Evolutionary conservation across 2,113 vertebrate species (phyloP).

Genomic region (Semicossyphus pulcher): DNA sequence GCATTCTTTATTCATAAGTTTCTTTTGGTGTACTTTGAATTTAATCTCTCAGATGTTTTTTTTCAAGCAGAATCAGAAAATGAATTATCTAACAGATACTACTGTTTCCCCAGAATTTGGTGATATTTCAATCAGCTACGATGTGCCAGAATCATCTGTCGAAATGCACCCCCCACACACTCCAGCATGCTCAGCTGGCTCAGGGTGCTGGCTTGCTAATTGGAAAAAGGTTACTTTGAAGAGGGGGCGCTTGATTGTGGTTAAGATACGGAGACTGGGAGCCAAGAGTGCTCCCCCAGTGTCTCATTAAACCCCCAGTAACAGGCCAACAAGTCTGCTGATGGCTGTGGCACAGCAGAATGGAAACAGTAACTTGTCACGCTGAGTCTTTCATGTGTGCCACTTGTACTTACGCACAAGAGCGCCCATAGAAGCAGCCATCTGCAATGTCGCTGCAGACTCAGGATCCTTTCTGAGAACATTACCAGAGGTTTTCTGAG

Average conservation of each 20-base stretch:
- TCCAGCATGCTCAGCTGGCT: slow-evolving; percentile 38
- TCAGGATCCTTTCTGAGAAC: slow-evolving; percentile 53
- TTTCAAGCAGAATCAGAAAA: not conserved
- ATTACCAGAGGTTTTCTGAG: slow-evolving; percentile 55
- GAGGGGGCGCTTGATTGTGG: slow-evolving; percentile 54
- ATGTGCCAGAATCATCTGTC: slow-evolving; percentile 36
- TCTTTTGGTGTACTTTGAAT: slow-evolving; percentile 17
- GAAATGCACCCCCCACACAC: slow-evolving; percentile 1
- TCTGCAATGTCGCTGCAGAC: slow-evolving; percentile 50
- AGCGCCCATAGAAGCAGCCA: slow-evolving; percentile 48
- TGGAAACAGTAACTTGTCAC: slow-evolving; percentile 58
- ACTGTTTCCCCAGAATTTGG: not conserved
- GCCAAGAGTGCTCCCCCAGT: slow-evolving; percentile 55
- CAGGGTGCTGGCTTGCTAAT: slow-evolving; percentile 48
- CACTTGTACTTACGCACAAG: slow-evolving; percentile 43
- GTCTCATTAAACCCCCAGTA: slow-evolving; percentile 73
- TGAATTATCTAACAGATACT: slow-evolving; percentile 3
- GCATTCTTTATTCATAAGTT: slow-evolving; percentile 23
- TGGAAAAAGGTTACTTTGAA: slow-evolving; percentile 73
- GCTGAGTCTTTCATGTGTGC: slow-evolving; percentile 74
- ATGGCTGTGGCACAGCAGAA: slow-evolving; percentile 58
- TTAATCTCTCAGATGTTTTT: not conserved
- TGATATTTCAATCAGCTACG: slow-evolving; percentile 7
- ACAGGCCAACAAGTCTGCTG: slow-evolving; percentile 58
- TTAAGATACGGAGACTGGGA: slow-evolving; percentile 55